Evolutionary conservation across 2,888 invertebrate genomes (phyloP).

Genomic region (Drosophila eohydei): DNA sequence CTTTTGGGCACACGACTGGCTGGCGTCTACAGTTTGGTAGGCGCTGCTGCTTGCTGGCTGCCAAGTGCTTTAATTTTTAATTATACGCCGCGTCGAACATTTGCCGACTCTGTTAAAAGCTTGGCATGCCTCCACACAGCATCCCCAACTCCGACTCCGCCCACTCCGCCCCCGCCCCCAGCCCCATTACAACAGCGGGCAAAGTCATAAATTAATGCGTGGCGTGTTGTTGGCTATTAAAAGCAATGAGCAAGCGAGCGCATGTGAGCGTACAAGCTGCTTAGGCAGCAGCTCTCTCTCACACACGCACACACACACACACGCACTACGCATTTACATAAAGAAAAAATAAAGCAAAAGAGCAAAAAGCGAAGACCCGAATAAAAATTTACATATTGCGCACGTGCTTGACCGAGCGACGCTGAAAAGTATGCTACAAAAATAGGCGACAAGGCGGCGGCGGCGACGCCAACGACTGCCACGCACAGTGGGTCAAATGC

Average conservation of each 20-base stretch:
- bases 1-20: constrained; percentile 63
- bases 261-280: constrained; percentile 72
- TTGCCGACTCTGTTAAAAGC: constrained; percentile 51
- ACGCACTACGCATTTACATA: constrained; percentile 67
- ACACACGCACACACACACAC: constrained; percentile 22
- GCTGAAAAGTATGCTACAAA: constrained; percentile 51
- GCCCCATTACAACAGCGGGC: constrained; percentile 11
- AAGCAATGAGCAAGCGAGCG: constrained; percentile 78
- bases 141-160: background rate
- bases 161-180: background rate
- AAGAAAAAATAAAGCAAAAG: constrained; percentile 49
- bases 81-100: constrained; percentile 42
- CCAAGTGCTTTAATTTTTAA: constrained; percentile 57
- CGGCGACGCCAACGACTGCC: background rate
- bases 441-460: constrained; percentile 64
- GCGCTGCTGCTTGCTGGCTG: constrained; percentile 15
- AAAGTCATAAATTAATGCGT: constrained; percentile 79
- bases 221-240: constrained; percentile 80
- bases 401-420: constrained; percentile 69
- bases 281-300: constrained; percentile 54
- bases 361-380: constrained; percentile 29
- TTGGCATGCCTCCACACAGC: constrained; percentile 28
- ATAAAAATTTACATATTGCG: constrained; percentile 73
- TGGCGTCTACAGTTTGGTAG: constrained; percentile 70
- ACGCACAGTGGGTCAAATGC: constrained; percentile 10